phyloP scores from a whole-genome alignment of 92 coral and sea anemone species.

The Palythoa heliodiscus region DNA sequence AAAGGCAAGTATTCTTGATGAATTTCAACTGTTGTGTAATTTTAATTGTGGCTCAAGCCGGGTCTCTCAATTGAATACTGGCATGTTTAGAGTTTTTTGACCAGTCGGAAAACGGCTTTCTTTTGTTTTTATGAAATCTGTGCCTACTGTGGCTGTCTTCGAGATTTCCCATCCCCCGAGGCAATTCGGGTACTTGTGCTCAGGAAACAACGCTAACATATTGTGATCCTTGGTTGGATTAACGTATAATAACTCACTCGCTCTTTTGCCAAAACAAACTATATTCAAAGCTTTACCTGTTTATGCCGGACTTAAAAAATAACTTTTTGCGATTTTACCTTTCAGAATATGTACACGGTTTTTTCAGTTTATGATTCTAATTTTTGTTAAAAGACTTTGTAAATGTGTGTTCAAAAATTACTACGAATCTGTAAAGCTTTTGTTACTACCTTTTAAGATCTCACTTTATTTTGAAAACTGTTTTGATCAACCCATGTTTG shows the following conservation, averaged over 20 bases:
- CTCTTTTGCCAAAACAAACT: constrained; percentile 29
- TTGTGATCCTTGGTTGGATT: background rate
- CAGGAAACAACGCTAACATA: constrained; percentile 3
- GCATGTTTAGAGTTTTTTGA: background rate
- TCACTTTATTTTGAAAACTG: constrained; percentile 2
- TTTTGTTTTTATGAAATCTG: constrained; percentile 10
- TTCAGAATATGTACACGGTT: background rate
- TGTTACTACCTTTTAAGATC: background rate
- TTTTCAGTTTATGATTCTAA: background rate
- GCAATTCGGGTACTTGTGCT: constrained; percentile 18
- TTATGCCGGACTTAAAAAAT: background rate
- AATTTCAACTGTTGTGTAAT: background rate
- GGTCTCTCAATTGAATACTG: background rate
- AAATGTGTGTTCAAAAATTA: background rate
- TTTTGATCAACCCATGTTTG: background rate
- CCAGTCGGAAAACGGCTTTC: constrained; percentile 5
- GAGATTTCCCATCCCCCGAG: background rate
- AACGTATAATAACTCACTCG: constrained; percentile 13
- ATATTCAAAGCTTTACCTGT: constrained; percentile 24
- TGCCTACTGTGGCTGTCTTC: constrained; percentile 22
- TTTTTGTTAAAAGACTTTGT: background rate
- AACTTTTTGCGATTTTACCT: background rate
- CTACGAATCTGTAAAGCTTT: background rate
- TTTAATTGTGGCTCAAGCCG: background rate
- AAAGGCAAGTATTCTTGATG: background rate